Percentiles rank a stretch among this genome's conserved stretches.
Conservation (phyloP, 2,113 vertebrate genomes). For the Ailuropoda melanoleuca region DNA sequence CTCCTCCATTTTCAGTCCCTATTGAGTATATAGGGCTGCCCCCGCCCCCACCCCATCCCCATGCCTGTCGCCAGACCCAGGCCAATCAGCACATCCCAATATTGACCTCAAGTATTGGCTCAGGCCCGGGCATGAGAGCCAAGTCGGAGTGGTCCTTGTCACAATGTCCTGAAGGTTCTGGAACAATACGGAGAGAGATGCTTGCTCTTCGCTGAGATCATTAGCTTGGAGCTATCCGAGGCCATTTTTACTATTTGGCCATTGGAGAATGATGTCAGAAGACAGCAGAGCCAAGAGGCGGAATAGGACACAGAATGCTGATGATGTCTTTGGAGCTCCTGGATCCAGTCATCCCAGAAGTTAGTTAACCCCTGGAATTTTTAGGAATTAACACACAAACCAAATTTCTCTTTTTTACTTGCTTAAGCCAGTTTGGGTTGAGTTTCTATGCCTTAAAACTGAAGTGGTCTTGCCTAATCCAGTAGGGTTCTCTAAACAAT, state of each 20-base stretch:
- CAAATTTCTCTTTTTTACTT: neutral
- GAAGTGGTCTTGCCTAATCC: neutral
- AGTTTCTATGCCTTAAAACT: slow-evolving; percentile 23
- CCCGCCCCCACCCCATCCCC: too few species aligned
- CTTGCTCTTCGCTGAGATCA: neutral
- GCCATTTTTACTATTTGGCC: neutral
- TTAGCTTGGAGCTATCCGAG: neutral
- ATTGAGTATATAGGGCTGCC: neutral
- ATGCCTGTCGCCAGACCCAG: neutral
- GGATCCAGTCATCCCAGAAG: neutral
- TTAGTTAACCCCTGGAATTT: neutral
- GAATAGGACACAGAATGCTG: neutral
- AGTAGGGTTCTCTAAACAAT: neutral
- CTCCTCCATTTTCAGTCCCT: neutral
- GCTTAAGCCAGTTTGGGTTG: neutral
- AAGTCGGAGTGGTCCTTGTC: neutral
- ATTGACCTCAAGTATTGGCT: neutral
- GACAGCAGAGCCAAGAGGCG: neutral
- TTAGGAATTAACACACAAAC: neutral
- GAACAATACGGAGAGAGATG: neutral
- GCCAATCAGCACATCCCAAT: too few species aligned
- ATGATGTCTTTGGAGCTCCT: neutral
- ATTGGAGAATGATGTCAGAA: neutral
- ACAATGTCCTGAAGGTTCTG: neutral
- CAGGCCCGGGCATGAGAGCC: neutral